A percentile compares a stretch with the other conserved stretches of the same genome.
Evolutionary conservation across 2,888 invertebrate genomes (phyloP).

Genomic region (Harpalus rufipes): DNA sequence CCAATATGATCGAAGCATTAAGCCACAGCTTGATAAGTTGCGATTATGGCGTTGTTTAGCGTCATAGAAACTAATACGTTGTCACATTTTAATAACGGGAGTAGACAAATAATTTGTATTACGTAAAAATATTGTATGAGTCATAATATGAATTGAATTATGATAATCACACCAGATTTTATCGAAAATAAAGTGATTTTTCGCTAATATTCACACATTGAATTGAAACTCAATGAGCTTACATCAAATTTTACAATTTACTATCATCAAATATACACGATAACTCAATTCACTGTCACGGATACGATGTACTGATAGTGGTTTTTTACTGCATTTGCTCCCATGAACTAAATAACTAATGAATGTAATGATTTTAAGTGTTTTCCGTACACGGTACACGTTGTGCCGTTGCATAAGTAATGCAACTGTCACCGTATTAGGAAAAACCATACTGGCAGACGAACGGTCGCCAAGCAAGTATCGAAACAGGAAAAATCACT

Average conservation of each 20-base stretch:
- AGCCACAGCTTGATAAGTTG: no score
- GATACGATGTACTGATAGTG: conserved; percentile 1
- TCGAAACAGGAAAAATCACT: no score
- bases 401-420: conserved; percentile 27
- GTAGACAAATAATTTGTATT: no score
- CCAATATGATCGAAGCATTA: no score
- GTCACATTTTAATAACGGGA: no score
- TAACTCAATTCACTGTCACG: not conserved
- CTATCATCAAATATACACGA: not conserved
- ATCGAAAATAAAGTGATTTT: no score
- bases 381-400: conserved; percentile 10
- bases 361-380: conserved; percentile 16
- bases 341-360: conserved; percentile 8
- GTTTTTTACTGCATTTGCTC: not conserved
- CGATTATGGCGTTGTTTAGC: no score
- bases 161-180: no score
- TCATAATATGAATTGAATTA: no score
- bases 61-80: no score
- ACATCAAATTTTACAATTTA: not conserved
- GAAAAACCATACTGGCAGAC: conserved; percentile 10
- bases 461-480: not conserved
- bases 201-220: no score
- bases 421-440: conserved; percentile 20
- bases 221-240: not conserved
- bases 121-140: no score